phyloP scores from a whole-genome alignment of 1,140 invertebrate species.

The Drosophila pseudoananassae region DNA sequence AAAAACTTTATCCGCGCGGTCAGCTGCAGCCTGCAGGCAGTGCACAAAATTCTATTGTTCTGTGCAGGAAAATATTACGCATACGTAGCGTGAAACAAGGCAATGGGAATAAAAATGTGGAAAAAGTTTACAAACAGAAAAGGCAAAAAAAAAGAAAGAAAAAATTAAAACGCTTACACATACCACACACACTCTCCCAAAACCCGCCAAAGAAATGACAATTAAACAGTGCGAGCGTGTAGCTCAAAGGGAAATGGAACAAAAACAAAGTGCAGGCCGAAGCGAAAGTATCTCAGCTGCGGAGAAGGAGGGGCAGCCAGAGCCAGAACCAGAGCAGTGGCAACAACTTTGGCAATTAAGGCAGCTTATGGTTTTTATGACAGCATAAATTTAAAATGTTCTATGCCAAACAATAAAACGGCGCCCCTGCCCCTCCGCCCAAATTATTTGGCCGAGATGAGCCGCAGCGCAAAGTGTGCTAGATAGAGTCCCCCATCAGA shows the following conservation, averaged over 20 bases:
- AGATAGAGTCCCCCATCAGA: constrained; percentile 17
- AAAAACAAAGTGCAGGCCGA: constrained; percentile 42
- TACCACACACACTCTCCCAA: constrained; percentile 12
- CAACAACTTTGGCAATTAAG: constrained; percentile 80
- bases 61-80: constrained; percentile 48
- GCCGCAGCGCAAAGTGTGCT: constrained; percentile 21
- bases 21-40: constrained; percentile 20
- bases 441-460: constrained; percentile 70
- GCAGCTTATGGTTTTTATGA: constrained; percentile 81
- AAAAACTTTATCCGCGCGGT: constrained; percentile 33
- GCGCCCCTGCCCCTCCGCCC: constrained; percentile 28
- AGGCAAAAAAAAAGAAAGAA: background rate
- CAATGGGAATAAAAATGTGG: constrained; percentile 50
- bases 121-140: constrained; percentile 37
- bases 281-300: constrained; percentile 16
- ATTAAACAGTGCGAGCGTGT: constrained; percentile 62
- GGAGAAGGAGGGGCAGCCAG: constrained; percentile 3
- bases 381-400: constrained; percentile 80
- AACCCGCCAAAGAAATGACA: constrained; percentile 50
- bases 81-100: constrained; percentile 52
- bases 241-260: constrained; percentile 51
- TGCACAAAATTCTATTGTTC: constrained; percentile 63
- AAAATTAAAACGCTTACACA: background rate
- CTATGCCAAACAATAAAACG: constrained; percentile 70
- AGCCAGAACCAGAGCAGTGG: constrained; percentile 18